Base-by-base conservation (phyloP, 2,113 vertebrate genomes). In the Beaufortia kweichowensis region DNA sequence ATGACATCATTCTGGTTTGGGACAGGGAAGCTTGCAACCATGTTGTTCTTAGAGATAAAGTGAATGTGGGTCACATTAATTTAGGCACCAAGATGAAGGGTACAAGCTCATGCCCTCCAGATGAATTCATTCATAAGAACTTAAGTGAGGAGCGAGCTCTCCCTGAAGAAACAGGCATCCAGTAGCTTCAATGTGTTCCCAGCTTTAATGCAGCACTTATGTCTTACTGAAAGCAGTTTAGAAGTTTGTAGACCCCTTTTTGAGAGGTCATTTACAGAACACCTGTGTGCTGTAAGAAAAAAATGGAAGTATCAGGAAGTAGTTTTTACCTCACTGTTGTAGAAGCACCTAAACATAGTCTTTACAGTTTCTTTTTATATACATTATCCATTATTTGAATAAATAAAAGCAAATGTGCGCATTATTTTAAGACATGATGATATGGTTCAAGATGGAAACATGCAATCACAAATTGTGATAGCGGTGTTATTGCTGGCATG, bases 1-100 rank as follows among this genome's bases (percentile, higher is more conserved):
- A 61, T 31, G 62, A 57, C 39, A 26, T 43, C 35, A 26, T 24
- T 43, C 74, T 29, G 31, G 50, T 9, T 43, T 23, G 56, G 33
- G 31, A 61, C 3, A 11, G 70, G 23, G 26, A 17, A 61, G 70
- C 31, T 61, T 21, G 70, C 24, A 15, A 59, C 24, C 70, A 73
- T 61, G 70, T 68, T 77, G 53, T 48, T 67, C 26, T 14, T 68
- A 11, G 43, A 4, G 29, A 68, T 59, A 68, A 77, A 29, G 63
- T 68, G 6, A 74, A 75, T 67, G 70, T 66, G 39, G 68, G 57
- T 78, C 33, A 41, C 35, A 23, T 73, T 80, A 53, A 80, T 63
- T 80, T 57, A 76, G 31, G 35, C 72, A 50, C 35, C 50, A 68
- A 64, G 26, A 57, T 68, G 43, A 57, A 69, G 62, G 31, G 53